Evolutionary conservation across 1,140 invertebrate species (phyloP).

Genomic region (Drosophila sulfurigaster): DNA sequence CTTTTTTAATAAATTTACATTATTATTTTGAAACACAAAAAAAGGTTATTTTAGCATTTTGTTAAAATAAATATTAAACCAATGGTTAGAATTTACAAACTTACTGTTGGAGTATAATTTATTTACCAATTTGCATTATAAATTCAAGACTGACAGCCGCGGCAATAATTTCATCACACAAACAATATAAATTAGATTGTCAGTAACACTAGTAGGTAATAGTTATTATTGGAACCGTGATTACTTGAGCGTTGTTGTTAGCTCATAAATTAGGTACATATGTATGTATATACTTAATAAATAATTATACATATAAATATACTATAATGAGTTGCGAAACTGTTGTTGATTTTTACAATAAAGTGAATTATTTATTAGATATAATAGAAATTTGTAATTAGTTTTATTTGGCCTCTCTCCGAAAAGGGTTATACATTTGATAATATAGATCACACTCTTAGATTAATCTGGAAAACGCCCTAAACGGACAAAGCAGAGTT

Average conservation of each 20-base stretch:
- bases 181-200: constrained; percentile 10
- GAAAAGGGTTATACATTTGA: neutral
- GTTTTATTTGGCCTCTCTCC: neutral
- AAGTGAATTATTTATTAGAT: too few relatives aligned
- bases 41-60: neutral
- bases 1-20: neutral
- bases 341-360: too few relatives aligned
- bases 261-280: neutral
- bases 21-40: too few relatives aligned
- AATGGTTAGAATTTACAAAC: too few relatives aligned
- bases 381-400: neutral
- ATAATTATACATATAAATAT: too few relatives aligned
- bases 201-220: neutral
- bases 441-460: too few relatives aligned
- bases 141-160: neutral
- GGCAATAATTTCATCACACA: constrained; percentile 16
- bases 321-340: too few relatives aligned
- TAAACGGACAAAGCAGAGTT: neutral
- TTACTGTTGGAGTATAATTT: too few relatives aligned
- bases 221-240: constrained; percentile 5
- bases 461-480: constrained; percentile 1
- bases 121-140: neutral
- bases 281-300: too few relatives aligned
- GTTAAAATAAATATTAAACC: too few relatives aligned
- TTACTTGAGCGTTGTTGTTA: neutral